A percentile compares a stretch with the other conserved stretches of the same genome.
phyloP scores from a whole-genome alignment of 2,888 invertebrate species.

The Cryptops parisi region DNA sequence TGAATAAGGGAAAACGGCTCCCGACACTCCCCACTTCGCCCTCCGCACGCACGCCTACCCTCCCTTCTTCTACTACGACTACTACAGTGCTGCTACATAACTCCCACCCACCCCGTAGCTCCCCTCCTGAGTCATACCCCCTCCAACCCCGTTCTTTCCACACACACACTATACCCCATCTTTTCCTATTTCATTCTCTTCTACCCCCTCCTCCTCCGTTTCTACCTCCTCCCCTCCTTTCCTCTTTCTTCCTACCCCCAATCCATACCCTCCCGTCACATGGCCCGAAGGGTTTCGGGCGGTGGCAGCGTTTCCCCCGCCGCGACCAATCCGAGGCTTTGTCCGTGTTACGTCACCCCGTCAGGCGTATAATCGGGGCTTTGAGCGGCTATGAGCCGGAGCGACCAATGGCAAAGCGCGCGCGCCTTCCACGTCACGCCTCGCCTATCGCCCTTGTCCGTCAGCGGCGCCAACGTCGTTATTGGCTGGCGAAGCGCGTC shows the following conservation, averaged over 20 bases:
- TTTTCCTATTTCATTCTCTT: background rate
- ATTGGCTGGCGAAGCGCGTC: background rate
- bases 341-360: slow-evolving; percentile 9
- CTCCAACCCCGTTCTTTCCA: too few species aligned
- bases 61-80: too few species aligned
- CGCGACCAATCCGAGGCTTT: slow-evolving; percentile 9
- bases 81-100: too few species aligned
- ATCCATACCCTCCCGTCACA: background rate
- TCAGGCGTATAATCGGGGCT: slow-evolving; percentile 9
- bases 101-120: too few species aligned
- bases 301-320: background rate
- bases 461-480: background rate
- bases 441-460: background rate
- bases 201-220: background rate
- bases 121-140: too few species aligned
- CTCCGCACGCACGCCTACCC: too few species aligned
- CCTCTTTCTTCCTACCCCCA: background rate
- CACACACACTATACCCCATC: too few species aligned
- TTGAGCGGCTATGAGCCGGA: background rate
- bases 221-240: background rate
- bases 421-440: background rate
- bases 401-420: slow-evolving; percentile 4
- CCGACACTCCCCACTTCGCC: too few species aligned
- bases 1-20: too few species aligned
- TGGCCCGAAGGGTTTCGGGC: background rate